Evolutionary conservation across 2,113 vertebrate species (phyloP), one percentile per base, ranked within the genome.

Genomic region (Pygoscelis adeliae): DNA sequence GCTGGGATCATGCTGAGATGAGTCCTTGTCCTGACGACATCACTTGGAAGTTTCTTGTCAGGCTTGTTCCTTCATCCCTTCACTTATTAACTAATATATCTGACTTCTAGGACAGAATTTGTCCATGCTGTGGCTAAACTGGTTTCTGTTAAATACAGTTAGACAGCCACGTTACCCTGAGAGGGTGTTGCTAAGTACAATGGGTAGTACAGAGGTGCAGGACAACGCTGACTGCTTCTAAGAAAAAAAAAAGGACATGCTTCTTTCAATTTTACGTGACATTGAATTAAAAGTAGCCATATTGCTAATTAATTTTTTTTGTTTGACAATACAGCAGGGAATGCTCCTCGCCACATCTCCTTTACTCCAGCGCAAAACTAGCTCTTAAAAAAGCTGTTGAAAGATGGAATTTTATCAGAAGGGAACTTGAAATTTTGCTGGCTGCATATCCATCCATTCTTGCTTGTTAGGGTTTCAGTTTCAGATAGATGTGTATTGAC

Each of bases 401-500:
- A 90, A 95, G 85, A 73, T 40, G 66, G 71, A 86, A 90, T 96
- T 94, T 95, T 93, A 77, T 90, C 62, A 62, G 74, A 90, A 89
- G 46, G 8, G 38, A 73, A 86, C 53, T 79, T 86, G 74, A 92
- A 90, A 58, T 85, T 67, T 90, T 94, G 10, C 66, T 91, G 88
- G 42, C 70, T 94, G 25, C 1, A 0, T 80, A 77, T 85, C 66
- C 66, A 83, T 85, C 53, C 26, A 2, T 90, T 90, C 58, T 76
- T 90, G 27, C 58, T 77, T 56, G 36, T 70, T 80, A 58, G 46
- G 15, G 23, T 73, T 96, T 73, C 53, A 26, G 40, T 93, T 91
- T 94, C 63, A 38, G 58, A 73, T 66, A 66, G 58, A 90, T 88
- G 22, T 63, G 29, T 80, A 95, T 83, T 92, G 85, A 86, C 85